Evolutionary conservation across 2,888 invertebrate genomes (phyloP), one percentile per base, ranked within the genome.

Genomic region (Caradrina clavipalpis): DNA sequence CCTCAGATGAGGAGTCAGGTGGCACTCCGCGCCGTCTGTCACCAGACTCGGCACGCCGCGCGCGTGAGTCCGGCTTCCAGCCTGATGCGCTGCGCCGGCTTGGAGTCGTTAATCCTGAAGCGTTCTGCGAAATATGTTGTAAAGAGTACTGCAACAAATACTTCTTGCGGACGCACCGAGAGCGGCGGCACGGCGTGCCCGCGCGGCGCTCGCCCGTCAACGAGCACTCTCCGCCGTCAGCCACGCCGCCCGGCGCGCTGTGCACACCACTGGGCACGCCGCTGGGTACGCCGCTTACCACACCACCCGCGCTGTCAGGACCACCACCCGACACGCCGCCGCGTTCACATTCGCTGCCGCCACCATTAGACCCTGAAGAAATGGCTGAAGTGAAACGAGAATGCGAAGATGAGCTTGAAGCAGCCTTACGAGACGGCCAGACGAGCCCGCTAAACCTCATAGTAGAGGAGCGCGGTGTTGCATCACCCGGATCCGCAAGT

Each of bases 101-200:
- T 69, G 98, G 98, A 49, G 98, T 98, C 45, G 96, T 97, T 85
- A 98, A 98, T 91, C 98, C 98, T 1, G 98, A 99, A 88, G 98
- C 98, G n/a, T 99, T 98, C 91, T 99, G 99, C 92, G 98, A 99
- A 92, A 97, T 99, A 71, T 99, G 99, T 91, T 98, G 98, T 93
- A 98, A 98, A 90, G 98, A 99, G 91, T 99, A 99, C 90, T 98
- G 98, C 91, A 99, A 98, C 90, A 98, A 98, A 92, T 99, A 99
- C 90, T 99, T 99, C 89, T 96, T 99, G 54, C 97, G 98, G 64
- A 98, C 98, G 58, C 99, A 99, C 93, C 98, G 99, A 88, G 97
- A 98, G 95, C 98, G 99, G 90, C 97, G 98, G n/a, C 99, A 99
- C 92, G 99, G 99, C 0, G 97, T 99, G 47, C 96, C 94, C 0